These are phyloP conservation scores for Neuroterus valhalla DNA, from an alignment of 1,140 invertebrate species.

Conservation along the genomic window DNA sequence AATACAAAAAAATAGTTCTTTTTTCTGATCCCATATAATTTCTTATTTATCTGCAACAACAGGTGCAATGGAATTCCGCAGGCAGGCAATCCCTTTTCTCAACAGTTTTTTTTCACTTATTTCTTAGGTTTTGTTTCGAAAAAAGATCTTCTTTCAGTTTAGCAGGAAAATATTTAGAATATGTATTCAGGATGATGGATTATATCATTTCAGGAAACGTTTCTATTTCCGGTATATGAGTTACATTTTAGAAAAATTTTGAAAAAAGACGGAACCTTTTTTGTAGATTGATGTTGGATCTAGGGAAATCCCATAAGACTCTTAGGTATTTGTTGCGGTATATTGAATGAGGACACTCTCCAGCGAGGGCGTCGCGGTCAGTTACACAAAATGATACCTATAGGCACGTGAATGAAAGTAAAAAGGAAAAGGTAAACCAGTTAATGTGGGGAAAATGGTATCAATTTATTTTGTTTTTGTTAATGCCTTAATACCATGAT, in stretches of 20 bases:
- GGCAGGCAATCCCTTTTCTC: not conserved
- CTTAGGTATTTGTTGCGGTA: not conserved
- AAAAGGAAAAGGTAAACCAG: constrained; percentile 43
- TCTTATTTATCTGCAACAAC: not conserved
- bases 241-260: no score
- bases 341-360: constrained; percentile 2
- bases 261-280: no score
- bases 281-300: no score
- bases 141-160: no score
- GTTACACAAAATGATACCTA: constrained; percentile 13
- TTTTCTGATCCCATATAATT: not conserved
- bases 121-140: no score
- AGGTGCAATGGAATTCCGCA: constrained; percentile 1
- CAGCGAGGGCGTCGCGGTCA: constrained; percentile 3
- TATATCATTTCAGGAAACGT: no score
- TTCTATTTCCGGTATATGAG: no score
- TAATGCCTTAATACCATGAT: not conserved
- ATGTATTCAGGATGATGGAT: no score
- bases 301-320: not conserved
- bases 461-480: constrained; percentile 33
- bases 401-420: constrained; percentile 28
- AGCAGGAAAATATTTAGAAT: no score
- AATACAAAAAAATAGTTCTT: constrained; percentile 5
- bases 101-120: not conserved
- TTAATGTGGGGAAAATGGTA: constrained; percentile 21